These are phyloP conservation scores for Ctenopoma kingsleyae DNA, from an alignment of 2,797 vertebrate species.

Conservation along the genomic window DNA sequence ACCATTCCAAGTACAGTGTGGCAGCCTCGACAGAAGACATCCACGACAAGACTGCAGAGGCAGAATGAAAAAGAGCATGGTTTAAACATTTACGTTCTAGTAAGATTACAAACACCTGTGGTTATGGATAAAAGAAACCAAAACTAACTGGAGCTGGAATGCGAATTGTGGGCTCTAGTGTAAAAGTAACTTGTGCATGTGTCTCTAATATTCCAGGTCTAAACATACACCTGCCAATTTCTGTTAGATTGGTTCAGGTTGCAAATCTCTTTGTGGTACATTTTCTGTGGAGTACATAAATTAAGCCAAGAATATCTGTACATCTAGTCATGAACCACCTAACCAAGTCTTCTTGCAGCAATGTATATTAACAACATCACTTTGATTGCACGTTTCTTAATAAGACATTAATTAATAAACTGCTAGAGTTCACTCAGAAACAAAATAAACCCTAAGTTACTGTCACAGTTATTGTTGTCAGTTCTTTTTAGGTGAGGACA, in stretches of 20 bases:
- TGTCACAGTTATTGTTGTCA: too few relatives aligned
- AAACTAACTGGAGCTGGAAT: too few relatives aligned
- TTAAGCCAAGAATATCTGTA: too few relatives aligned
- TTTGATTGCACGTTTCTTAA: neutral
- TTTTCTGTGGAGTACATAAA: too few relatives aligned
- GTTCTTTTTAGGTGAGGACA: too few relatives aligned
- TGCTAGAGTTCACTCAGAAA: too few relatives aligned
- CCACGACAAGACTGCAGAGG: slow-evolving; percentile 83
- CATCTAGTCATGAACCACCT: too few relatives aligned
- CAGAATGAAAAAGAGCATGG: neutral
- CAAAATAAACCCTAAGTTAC: too few relatives aligned
- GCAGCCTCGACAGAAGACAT: slow-evolving; percentile 87
- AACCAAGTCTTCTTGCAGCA: neutral
- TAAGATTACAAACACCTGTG: too few relatives aligned
- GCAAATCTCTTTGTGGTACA: neutral
- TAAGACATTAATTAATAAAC: neutral
- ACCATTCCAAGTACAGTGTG: slow-evolving; percentile 83
- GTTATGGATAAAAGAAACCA: neutral
- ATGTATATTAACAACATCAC: too few relatives aligned
- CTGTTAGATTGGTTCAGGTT: too few relatives aligned
- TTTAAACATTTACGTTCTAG: neutral
- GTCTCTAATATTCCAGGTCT: neutral
- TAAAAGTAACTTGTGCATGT: neutral
- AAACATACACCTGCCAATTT: neutral
- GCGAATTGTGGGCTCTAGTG: neutral